Conservation (phyloP, 2,888 invertebrate species). For the Andrena haemorrhoa region DNA sequence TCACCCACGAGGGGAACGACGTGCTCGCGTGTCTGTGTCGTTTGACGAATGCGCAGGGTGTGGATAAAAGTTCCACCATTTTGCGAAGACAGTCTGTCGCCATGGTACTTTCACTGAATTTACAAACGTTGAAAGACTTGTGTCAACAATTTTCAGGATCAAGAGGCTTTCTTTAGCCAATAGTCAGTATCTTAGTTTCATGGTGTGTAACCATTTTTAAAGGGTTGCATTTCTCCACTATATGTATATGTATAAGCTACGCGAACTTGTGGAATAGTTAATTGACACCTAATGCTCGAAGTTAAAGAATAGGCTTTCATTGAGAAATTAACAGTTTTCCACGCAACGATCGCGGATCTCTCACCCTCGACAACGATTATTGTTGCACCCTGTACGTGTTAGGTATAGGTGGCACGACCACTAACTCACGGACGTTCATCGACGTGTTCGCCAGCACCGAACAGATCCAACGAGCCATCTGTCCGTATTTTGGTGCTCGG, state of each 20-base stretch:
- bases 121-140: not conserved
- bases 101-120: not conserved
- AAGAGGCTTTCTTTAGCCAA: too few species aligned
- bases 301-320: too few species aligned
- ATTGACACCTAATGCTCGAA: too few species aligned
- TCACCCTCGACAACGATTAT: constrained; percentile 18
- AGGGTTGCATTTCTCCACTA: too few species aligned
- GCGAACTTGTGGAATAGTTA: too few species aligned
- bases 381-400: constrained; percentile 46
- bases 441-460: constrained; percentile 60
- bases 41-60: constrained; percentile 38
- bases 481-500: constrained; percentile 76
- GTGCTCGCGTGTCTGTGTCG: constrained; percentile 19
- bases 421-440: constrained; percentile 58
- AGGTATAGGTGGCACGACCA: constrained; percentile 58
- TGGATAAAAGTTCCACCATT: constrained; percentile 41
- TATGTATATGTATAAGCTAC: too few species aligned
- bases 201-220: too few species aligned
- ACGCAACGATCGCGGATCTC: constrained; percentile 2
- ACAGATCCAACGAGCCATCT: constrained; percentile 81
- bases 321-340: too few species aligned
- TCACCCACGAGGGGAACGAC: constrained; percentile 63
- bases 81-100: constrained; percentile 39
- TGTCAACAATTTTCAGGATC: not conserved
- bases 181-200: too few species aligned